Percentiles rank a stretch among this genome's conserved stretches.
phyloP scores from a whole-genome alignment of 2,113 vertebrate species.

The Neolamprologus kungweensis region DNA sequence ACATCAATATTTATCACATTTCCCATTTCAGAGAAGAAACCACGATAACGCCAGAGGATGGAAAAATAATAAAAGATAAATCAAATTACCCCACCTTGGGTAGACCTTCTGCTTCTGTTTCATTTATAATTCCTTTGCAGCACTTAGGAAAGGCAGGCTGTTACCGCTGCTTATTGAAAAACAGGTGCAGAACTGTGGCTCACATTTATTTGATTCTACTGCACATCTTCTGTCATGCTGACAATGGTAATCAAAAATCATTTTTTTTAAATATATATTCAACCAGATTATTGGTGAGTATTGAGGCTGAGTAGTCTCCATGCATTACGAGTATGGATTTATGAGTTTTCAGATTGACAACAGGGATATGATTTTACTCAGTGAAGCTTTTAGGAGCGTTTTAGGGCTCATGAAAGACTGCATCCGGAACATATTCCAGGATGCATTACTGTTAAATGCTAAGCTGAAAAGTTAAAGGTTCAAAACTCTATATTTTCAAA shows the following conservation, averaged over 20 bases:
- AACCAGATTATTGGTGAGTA: not conserved
- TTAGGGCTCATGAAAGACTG: not conserved
- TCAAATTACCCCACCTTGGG: constrained; percentile 57
- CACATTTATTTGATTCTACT: not conserved
- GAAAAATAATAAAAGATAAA: constrained; percentile 69
- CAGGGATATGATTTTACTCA: not conserved
- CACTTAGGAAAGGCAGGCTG: constrained; percentile 3
- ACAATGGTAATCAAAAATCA: not conserved
- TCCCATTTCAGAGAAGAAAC: constrained; percentile 57
- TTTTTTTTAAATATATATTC: not conserved
- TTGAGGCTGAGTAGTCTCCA: not conserved
- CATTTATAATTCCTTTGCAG: constrained; percentile 32
- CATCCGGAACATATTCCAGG: not conserved
- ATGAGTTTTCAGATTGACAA: not conserved
- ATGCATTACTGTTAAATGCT: not conserved
- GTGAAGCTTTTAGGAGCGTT: not conserved
- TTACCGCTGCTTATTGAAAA: constrained; percentile 24
- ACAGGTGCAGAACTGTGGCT: not conserved
- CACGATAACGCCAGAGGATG: constrained; percentile 44
- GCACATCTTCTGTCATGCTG: not conserved
- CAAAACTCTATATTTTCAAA: not conserved
- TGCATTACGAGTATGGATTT: not conserved
- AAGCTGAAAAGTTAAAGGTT: not conserved
- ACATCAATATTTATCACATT: constrained; percentile 78
- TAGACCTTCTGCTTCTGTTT: constrained; percentile 41